Evolutionary conservation across 2,113 vertebrate species (phyloP).

Genomic region (Paralichthys olivaceus): DNA sequence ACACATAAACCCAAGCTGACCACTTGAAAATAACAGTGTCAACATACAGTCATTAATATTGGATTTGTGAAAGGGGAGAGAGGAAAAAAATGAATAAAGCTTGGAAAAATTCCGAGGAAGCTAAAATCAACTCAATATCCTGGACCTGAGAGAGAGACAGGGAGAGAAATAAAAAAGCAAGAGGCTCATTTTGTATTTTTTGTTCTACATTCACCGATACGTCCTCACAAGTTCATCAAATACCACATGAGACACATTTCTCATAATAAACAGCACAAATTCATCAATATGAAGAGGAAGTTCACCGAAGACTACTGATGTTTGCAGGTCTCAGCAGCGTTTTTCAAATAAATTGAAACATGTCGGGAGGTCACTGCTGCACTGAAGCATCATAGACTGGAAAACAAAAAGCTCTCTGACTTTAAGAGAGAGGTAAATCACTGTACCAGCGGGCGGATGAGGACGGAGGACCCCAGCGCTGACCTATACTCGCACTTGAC

Average conservation of each 20-base stretch:
- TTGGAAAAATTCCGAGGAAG: background rate
- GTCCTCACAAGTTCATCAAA: background rate
- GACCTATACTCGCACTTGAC: constrained; percentile 43
- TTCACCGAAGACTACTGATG: background rate
- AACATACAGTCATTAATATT: background rate
- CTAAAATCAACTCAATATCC: background rate
- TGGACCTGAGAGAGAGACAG: background rate
- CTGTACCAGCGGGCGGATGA: constrained; percentile 22
- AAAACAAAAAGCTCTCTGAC: background rate
- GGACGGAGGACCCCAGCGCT: constrained; percentile 17
- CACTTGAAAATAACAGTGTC: constrained; percentile 6
- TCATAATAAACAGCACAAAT: background rate
- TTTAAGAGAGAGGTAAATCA: constrained; percentile 15
- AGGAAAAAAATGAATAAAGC: background rate
- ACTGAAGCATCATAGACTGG: background rate
- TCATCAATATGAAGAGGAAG: background rate
- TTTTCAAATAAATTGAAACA: background rate
- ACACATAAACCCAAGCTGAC: background rate
- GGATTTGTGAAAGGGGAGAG: background rate
- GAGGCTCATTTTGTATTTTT: background rate
- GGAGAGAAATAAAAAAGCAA: background rate
- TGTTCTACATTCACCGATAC: no score
- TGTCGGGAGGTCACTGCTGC: background rate
- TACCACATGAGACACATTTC: background rate
- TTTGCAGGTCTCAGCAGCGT: background rate